phyloP scores from a whole-genome alignment of 2,113 vertebrate genomes.

The Rousettus leschenaultii region DNA sequence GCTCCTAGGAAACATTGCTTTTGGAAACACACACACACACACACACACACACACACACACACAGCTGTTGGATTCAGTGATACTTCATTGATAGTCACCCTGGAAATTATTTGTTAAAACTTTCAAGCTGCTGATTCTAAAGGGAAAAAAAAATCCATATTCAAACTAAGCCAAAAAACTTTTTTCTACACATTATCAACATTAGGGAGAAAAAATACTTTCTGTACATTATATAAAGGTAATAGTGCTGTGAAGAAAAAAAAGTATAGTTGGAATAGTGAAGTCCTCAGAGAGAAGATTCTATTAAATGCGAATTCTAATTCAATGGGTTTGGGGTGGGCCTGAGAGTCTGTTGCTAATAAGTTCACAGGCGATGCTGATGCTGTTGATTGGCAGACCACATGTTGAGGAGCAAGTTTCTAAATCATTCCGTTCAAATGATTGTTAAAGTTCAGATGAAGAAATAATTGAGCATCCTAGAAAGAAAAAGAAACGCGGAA shows the following conservation, averaged over 20 bases:
- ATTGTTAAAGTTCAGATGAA: background rate
- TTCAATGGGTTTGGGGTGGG: background rate
- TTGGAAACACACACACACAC: background rate
- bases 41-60: background rate
- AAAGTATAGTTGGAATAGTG: background rate
- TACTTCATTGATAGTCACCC: background rate
- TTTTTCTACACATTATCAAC: background rate
- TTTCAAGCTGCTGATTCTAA: background rate
- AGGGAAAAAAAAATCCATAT: background rate
- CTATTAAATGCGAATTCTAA: background rate
- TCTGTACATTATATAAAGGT: background rate
- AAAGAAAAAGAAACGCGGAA: background rate
- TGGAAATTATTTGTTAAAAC: slow-evolving; percentile 1
- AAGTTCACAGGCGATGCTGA: background rate
- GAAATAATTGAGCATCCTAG: background rate
- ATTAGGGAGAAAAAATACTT: background rate
- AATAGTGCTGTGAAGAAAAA: background rate
- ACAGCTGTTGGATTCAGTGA: background rate
- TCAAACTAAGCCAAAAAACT: background rate
- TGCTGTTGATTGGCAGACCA: background rate
- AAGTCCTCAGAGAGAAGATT: background rate
- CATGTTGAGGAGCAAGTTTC: background rate
- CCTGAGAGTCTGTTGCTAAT: background rate
- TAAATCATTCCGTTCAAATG: background rate
- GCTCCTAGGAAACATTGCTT: background rate